Conservation (phyloP, 2,797 vertebrate genomes). For the Sebastes ruberrimus region DNA sequence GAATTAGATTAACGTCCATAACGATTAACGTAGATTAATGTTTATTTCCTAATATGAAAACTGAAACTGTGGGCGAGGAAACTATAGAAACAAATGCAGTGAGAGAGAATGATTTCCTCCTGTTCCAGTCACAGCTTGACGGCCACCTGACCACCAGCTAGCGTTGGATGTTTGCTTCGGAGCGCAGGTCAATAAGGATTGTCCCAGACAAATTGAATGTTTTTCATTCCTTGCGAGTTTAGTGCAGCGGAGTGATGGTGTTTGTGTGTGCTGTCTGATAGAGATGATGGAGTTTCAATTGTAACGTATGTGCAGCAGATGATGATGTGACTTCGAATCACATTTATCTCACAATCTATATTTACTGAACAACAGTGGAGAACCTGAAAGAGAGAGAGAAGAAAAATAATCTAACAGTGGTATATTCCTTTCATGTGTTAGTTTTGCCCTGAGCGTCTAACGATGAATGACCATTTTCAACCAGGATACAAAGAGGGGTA, state of each 20-base stretch:
- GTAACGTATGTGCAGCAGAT: constrained; percentile 13
- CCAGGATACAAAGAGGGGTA: background rate
- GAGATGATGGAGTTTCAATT: constrained; percentile 36
- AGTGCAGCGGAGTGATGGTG: constrained; percentile 17
- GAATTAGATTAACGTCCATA: background rate
- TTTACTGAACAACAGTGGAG: background rate
- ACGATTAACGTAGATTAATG: background rate
- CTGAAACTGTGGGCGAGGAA: background rate
- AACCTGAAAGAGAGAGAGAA: background rate
- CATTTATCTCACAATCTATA: constrained; percentile 11
- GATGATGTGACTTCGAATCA: constrained; percentile 32
- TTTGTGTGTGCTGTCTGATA: constrained; percentile 23
- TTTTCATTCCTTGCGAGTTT: constrained; percentile 10
- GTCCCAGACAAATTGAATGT: constrained; percentile 31
- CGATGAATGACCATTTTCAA: constrained; percentile 10
- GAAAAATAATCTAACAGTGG: background rate
- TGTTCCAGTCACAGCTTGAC: background rate
- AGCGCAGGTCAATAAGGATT: constrained; percentile 43
- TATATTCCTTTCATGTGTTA: constrained; percentile 7
- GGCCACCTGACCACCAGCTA: background rate
- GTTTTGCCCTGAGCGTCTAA: background rate
- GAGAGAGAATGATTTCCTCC: background rate
- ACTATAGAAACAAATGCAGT: background rate
- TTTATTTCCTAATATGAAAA: background rate
- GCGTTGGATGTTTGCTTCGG: constrained; percentile 4